phyloP scores from a whole-genome alignment of 2,113 vertebrate genomes.

The Dasypus novemcinctus region DNA sequence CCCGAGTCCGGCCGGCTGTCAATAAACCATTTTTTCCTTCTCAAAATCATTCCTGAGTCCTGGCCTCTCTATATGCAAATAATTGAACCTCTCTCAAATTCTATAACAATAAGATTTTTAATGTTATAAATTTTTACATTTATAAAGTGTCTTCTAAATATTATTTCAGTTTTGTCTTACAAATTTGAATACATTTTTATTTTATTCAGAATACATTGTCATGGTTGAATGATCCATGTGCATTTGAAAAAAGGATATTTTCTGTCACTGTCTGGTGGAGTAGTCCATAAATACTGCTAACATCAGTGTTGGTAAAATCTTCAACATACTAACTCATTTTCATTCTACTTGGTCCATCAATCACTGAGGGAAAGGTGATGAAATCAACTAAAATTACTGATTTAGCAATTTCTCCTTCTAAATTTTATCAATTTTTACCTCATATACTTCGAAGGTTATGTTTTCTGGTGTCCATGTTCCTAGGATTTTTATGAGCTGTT shows the following conservation, averaged over 20 bases:
- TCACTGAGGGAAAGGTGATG: background rate
- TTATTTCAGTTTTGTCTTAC: background rate
- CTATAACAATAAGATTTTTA: no score
- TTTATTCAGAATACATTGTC: background rate
- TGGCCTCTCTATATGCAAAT: no score
- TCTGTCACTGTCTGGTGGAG: no score
- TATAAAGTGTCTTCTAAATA: no score
- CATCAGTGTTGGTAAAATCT: background rate
- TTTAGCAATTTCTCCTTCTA: background rate
- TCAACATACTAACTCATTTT: background rate
- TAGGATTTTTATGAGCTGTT: background rate
- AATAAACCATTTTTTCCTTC: no score
- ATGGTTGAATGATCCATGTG: background rate
- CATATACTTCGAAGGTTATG: background rate
- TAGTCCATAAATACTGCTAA: background rate
- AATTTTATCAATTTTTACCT: background rate
- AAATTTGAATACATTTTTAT: background rate
- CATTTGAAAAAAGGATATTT: background rate
- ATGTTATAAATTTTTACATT: no score
- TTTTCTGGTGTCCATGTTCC: background rate
- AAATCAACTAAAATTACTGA: background rate
- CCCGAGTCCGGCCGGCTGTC: no score
- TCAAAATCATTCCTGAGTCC: no score
- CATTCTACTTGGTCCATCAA: background rate
- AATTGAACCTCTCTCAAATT: no score